phyloP scores from a whole-genome alignment of 2,797 vertebrate species.

The Spheniscus humboldti region DNA sequence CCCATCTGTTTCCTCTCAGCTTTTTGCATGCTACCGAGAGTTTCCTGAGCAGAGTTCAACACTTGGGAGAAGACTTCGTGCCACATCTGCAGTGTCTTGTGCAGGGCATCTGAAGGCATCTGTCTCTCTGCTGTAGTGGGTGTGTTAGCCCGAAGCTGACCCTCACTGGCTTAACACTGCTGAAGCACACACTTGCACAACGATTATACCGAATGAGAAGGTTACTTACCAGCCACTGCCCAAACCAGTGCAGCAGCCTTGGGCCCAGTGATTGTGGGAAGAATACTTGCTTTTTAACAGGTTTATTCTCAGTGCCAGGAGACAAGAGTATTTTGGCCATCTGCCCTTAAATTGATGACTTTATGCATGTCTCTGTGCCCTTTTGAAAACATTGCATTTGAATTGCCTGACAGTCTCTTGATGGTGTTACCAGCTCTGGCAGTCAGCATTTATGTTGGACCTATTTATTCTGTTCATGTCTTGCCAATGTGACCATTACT shows the following conservation, averaged over 20 bases:
- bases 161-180: not conserved
- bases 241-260: not conserved
- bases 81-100: rapidly evolving
- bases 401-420: not conserved
- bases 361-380: not conserved
- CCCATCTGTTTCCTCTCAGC: not conserved
- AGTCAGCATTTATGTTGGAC: not conserved
- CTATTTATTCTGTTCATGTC: not conserved
- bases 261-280: not conserved
- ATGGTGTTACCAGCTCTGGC: not conserved
- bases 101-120: not conserved
- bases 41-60: not conserved
- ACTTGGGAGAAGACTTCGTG: rapidly evolving
- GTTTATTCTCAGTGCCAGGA: not conserved
- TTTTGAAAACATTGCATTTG: not conserved
- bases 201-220: not conserved
- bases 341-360: not conserved
- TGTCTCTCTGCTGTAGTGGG: not conserved
- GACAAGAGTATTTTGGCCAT: not conserved
- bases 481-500: not conserved
- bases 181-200: not conserved
- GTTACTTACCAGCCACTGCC: not conserved
- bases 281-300: not conserved
- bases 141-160: not conserved
- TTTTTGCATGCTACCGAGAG: not conserved